Evolutionary conservation across 2,888 invertebrate species (phyloP).

Genomic region (Mesorhabditis belari): DNA sequence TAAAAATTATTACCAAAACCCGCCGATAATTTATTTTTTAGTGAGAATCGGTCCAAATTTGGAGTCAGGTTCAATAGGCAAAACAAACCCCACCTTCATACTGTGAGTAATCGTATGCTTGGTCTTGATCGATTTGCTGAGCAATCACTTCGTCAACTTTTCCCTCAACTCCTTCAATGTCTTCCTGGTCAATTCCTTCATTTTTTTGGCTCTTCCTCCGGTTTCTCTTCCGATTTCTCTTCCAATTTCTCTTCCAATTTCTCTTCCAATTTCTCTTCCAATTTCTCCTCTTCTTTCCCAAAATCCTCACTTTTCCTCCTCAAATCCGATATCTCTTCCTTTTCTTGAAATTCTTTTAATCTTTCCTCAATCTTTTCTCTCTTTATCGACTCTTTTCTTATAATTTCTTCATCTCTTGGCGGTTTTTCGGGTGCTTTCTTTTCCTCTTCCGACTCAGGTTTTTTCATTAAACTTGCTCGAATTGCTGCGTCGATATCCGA

Average conservation of each 20-base stretch:
- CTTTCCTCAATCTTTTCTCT: neutral
- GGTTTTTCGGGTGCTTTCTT: neutral
- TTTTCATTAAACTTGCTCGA: neutral
- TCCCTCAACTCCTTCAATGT: neutral
- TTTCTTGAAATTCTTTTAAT: neutral
- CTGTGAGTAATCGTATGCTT: slow-evolving; percentile 20
- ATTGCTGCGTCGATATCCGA: neutral
- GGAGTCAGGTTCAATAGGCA: too few species aligned
- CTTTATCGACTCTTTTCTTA: neutral
- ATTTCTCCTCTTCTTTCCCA: neutral
- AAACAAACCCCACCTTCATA: slow-evolving; percentile 15
- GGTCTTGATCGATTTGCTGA: slow-evolving; percentile 5
- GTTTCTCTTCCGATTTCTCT: too few species aligned
- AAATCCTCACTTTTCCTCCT: slow-evolving; percentile 1
- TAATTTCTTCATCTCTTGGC: neutral
- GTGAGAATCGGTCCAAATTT: too few species aligned
- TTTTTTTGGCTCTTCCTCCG: too few species aligned
- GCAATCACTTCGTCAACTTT: neutral
- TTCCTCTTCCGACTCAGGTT: neutral
- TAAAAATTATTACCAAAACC: too few species aligned
- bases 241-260: too few species aligned
- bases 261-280: too few species aligned
- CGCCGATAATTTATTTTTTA: too few species aligned
- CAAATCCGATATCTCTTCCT: slow-evolving; percentile 3
- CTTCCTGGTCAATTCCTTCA: neutral